Conservation (phyloP, 2,888 invertebrate species). For the Sinhomidia bicolor region DNA sequence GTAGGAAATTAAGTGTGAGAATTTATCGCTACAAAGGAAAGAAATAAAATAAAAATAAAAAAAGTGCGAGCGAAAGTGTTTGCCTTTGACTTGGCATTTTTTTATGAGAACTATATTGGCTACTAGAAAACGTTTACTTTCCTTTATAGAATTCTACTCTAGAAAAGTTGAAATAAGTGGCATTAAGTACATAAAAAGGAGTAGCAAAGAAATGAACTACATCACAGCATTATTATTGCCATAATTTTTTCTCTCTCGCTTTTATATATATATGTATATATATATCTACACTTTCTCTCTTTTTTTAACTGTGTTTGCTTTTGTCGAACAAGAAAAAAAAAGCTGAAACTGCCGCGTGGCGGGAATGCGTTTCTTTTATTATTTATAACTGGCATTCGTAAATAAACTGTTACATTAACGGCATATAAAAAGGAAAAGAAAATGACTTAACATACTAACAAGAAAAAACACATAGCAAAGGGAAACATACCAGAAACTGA, state of each 20-base stretch:
- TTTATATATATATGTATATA: too few relatives aligned
- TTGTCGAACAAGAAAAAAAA: not conserved
- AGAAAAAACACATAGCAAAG: not conserved
- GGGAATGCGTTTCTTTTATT: too few relatives aligned
- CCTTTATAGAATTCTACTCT: not conserved
- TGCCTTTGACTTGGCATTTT: not conserved
- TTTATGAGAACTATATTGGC: not conserved
- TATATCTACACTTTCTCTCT: too few relatives aligned
- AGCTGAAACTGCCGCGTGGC: not conserved
- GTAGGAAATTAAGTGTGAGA: conserved; percentile 33
- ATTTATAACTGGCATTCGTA: conserved; percentile 1
- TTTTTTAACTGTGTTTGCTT: not conserved
- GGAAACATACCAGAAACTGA: not conserved
- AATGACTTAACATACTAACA: too few relatives aligned
- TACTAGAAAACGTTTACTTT: not conserved
- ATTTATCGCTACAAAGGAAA: conserved; percentile 20
- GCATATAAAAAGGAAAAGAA: not conserved
- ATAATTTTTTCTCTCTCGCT: not conserved
- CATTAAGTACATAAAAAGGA: conserved; percentile 21
- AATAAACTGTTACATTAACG: not conserved
- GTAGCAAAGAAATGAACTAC: not conserved
- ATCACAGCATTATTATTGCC: not conserved
- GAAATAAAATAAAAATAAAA: not conserved
- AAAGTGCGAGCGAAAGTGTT: conserved; percentile 5
- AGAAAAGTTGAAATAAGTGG: not conserved